Base-by-base conservation (phyloP, 2,797 vertebrate species). In the Antennarius maculatus region DNA sequence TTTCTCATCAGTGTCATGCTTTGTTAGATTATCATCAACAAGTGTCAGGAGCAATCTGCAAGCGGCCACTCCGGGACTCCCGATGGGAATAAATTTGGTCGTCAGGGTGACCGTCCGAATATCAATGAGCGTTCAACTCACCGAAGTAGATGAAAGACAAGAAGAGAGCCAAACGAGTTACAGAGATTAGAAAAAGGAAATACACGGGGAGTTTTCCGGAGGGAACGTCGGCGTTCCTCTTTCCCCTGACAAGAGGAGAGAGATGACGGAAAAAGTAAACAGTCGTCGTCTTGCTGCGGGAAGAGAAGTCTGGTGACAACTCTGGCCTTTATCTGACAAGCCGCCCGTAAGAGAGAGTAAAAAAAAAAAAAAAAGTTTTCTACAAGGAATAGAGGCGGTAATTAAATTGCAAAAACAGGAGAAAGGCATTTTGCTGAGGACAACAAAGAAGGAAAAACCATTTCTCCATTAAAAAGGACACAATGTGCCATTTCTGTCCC, bases 11-110 rank as follows among this genome's bases (percentile, higher is more conserved):
- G 80, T 55, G 69, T 77, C 67, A 71, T 66, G 80, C 84, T 89
- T 89, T 90, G 90, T 90, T 88, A 86, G 88, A 89, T 89, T 81
- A 86, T 87, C 86, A 86, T 92, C 88, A 89, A 83, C 73, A 66
- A 52, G 69, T 86, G 86, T 88, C 90, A 74, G 75, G 66, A 71
- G 73, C 85, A 90, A 88, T 88, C 82, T 89, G 82, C 69, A 78
- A 86, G 80, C 74, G 77, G 72, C 82, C 76, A 83, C 75, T 86
- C 72, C 77, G 46, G 23, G 37, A 88, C 78, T 88, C 69, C 80
- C 79, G 51, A 88, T 63, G 81, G n/a, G 60, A 66, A 72, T 83
- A 76, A 81, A 84, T 6, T 90, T 86, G 81, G 84, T 76, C 74
- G 72, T 86, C 75, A 54, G 79, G 80, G 83, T 88, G 88, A 88